These are phyloP conservation scores for Ambastaia sidthimunki DNA, from an alignment of 2,797 vertebrate genomes.

Conservation along the genomic window DNA sequence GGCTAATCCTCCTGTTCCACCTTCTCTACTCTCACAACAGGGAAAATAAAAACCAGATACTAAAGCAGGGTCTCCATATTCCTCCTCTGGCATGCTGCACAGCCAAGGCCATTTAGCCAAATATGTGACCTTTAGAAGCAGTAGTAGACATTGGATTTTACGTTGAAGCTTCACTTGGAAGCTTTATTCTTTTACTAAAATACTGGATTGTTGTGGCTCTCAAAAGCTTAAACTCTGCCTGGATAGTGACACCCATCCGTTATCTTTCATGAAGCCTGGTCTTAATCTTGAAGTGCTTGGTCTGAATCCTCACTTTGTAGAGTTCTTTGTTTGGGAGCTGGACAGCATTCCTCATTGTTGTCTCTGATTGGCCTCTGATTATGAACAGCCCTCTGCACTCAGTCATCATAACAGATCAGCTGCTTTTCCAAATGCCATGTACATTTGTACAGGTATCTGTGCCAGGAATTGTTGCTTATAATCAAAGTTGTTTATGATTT, in stretches of 20 bases:
- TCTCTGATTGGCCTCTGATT: constrained; percentile 8
- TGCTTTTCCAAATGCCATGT: neutral
- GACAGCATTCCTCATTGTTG: neutral
- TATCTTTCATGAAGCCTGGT: neutral
- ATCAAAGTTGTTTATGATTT: constrained; percentile 3
- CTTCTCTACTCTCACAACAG: neutral
- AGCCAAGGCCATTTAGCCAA: constrained; percentile 49
- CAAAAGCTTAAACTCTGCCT: constrained; percentile 39
- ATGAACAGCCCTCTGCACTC: neutral
- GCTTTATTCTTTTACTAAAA: constrained; percentile 51
- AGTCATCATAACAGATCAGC: neutral
- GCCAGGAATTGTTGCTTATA: neutral
- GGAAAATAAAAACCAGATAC: constrained; percentile 23
- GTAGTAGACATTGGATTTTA: constrained; percentile 48
- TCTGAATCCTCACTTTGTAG: no score
- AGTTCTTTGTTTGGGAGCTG: neutral
- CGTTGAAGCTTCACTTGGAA: constrained; percentile 52
- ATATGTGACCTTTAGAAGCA: constrained; percentile 57
- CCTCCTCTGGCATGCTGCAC: constrained; percentile 27
- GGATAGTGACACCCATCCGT: constrained; percentile 37
- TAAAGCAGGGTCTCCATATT: constrained; percentile 42
- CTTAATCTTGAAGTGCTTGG: no score
- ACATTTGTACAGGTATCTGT: neutral
- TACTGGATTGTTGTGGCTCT: constrained; percentile 43
- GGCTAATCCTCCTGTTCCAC: constrained; percentile 11